Conservation (phyloP, 2,113 vertebrate genomes). For the Eleginops maclovinus region DNA sequence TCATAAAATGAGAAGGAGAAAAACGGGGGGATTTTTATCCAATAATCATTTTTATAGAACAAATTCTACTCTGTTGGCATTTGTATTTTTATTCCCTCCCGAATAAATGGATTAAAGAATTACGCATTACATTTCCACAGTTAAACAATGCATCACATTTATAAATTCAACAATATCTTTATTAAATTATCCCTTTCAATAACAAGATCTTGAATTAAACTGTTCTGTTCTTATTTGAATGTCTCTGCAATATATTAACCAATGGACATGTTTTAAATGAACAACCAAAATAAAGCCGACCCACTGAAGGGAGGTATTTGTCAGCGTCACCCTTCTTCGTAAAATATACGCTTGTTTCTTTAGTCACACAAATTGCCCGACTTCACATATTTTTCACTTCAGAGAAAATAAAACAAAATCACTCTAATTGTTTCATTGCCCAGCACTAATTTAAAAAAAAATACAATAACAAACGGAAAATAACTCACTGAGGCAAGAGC, state of each 20-base stretch:
- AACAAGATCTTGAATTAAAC: background rate
- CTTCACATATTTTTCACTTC: constrained; percentile 25
- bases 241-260: background rate
- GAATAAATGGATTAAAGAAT: background rate
- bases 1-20: too few relatives aligned
- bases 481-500: constrained; percentile 95
- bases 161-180: background rate
- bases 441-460: constrained; percentile 39
- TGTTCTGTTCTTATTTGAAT: background rate
- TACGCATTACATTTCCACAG: too few relatives aligned
- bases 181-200: too few relatives aligned
- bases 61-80: background rate
- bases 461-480: constrained; percentile 8
- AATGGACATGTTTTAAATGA: background rate
- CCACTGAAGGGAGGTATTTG: background rate
- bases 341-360: constrained; percentile 11
- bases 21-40: background rate
- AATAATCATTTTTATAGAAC: background rate
- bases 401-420: constrained; percentile 29
- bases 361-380: background rate
- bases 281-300: background rate
- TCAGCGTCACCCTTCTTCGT: background rate
- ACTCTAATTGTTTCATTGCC: constrained; percentile 47
- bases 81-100: background rate
- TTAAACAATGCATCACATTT: too few relatives aligned